Base-by-base conservation (phyloP, 2,113 vertebrate species). In the Furnarius figulus region DNA sequence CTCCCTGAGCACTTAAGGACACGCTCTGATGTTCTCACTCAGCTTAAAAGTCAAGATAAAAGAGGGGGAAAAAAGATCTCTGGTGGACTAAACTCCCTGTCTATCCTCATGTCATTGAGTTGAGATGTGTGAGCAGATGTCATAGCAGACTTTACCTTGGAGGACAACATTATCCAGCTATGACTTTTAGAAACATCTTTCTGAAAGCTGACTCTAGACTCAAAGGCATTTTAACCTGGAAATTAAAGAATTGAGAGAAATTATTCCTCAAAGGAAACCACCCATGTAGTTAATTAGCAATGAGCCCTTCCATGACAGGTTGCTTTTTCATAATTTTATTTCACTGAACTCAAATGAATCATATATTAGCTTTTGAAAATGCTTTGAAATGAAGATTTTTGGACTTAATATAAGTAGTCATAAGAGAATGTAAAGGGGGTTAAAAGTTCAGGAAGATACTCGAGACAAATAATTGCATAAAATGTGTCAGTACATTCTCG, bases 371-470 rank as follows among this genome's bases (percentile, higher is more conserved):
- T 81, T 94, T 90, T 75, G 44, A 74, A 95, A 95, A 84, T 37
- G 65, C 87, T 89, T 90, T 89, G 56, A 90, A 92, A 78, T 82
- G 31, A 92, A 77, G 35, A 86, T 74, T 85, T 92, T 85, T 63
- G 0, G 33, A 68, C 52, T 86, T 95, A 59, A 87, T 90, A 5
- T 44, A 92, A 90, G 68, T 42, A 75, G 50, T 47, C 62, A 25
- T 82, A 77, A 67, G 73, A 90, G 47, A 95, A 80, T 42, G 31
- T 70, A 78, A 89, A 75, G n/a, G 25, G 40, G 87, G 84, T 95
- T 94, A 95, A 91, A 85, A 95, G 95, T 95, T 96, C 96, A 96
- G 84, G 44, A 82, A 82, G 70, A 52, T 76, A 93, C 90, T 93
- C 24, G 28, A 87, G 87, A 94, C 87, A 97, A 94, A 96, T 95